A percentile compares a stretch with the other conserved stretches of the same genome.
These are phyloP conservation scores for Papilio glaucus DNA, from an alignment of 1,140 invertebrate species.

Conservation along the genomic window DNA sequence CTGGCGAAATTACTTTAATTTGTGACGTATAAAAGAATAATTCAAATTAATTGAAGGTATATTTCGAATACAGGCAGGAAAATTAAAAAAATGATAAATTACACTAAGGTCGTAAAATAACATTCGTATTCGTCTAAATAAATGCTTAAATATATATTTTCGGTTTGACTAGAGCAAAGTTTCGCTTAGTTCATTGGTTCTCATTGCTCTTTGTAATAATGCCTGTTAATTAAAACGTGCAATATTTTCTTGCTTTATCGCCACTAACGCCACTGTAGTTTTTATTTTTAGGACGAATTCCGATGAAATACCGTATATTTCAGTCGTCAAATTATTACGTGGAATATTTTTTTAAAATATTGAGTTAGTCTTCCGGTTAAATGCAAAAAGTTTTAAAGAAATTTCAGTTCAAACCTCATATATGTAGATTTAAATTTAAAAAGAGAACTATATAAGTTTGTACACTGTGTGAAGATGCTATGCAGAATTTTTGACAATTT, in stretches of 20 bases:
- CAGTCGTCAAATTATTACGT: neutral
- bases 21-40: too few relatives aligned
- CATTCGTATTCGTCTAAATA: neutral
- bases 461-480: neutral
- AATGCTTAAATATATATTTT: neutral
- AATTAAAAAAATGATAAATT: too few relatives aligned
- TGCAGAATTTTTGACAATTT: neutral
- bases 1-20: too few relatives aligned
- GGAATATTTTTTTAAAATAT: neutral
- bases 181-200: too few relatives aligned
- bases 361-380: neutral
- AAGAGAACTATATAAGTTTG: neutral
- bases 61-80: too few relatives aligned
- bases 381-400: neutral
- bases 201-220: too few relatives aligned
- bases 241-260: too few relatives aligned
- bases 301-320: too few relatives aligned
- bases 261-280: too few relatives aligned
- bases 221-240: too few relatives aligned
- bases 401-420: conserved; percentile 2
- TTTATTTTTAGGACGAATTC: too few relatives aligned
- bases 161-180: neutral
- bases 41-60: too few relatives aligned
- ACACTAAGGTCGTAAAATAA: neutral
- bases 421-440: conserved; percentile 10